Evolutionary conservation across 2,113 vertebrate species (phyloP).

Genomic region (Sterrhoptilus dennistouni): DNA sequence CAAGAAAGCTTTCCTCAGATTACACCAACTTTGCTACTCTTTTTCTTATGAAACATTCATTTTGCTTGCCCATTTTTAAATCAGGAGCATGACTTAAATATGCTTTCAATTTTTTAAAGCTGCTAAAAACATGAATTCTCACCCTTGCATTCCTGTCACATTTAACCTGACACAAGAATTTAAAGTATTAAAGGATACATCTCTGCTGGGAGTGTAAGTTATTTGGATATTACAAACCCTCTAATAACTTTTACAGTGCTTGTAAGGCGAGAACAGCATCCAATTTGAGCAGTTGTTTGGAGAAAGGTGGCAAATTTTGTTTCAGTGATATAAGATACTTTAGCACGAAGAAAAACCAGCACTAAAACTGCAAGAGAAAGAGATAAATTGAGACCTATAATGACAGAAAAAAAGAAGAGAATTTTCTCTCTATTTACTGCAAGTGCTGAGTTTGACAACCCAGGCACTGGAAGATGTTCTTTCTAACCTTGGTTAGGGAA

Average conservation of each 20-base stretch:
- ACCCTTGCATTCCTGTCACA: background rate
- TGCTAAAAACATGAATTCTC: background rate
- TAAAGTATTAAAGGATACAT: background rate
- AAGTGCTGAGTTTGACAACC: background rate
- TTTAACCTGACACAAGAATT: background rate
- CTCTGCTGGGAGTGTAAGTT: conserved; percentile 1
- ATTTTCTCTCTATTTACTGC: background rate
- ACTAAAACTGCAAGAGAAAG: background rate
- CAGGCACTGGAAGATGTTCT: background rate
- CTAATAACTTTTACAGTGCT: background rate
- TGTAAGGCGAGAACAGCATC: background rate
- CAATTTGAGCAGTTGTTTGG: background rate
- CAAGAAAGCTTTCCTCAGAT: background rate
- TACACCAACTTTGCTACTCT: background rate
- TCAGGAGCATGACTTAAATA: background rate
- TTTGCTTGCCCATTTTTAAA: background rate
- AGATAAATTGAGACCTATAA: background rate
- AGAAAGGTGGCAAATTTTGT: background rate
- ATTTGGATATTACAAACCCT: background rate
- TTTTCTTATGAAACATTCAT: background rate
- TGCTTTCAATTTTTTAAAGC: background rate
- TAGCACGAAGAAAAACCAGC: background rate
- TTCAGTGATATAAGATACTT: background rate
- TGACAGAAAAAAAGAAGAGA: background rate
- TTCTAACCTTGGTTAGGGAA: background rate